A percentile compares a stretch with the other conserved stretches of the same genome.
phyloP scores from a whole-genome alignment of 1,140 invertebrate species.

The Ceratina australensis region DNA sequence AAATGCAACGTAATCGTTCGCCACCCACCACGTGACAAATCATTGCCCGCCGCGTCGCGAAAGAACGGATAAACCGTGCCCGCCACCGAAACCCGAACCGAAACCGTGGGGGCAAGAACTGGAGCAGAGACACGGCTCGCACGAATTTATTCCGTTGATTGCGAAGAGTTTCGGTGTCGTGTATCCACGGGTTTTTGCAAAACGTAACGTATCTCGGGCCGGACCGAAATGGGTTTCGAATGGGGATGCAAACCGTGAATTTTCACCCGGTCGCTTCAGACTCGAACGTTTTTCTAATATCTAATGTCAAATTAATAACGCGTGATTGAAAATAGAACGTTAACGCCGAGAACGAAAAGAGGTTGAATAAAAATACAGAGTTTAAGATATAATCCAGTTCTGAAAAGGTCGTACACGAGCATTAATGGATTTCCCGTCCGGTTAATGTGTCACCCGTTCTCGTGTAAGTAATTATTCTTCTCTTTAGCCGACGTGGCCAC shows the following conservation, averaged over 20 bases:
- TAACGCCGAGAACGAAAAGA: neutral
- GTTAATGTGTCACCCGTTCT: neutral
- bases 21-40: conserved; percentile 78
- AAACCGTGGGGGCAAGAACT: conserved; percentile 28
- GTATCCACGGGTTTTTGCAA: neutral
- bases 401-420: neutral
- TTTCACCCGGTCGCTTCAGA: neutral
- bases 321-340: too few species aligned
- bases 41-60: conserved; percentile 66
- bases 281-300: neutral
- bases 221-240: neutral
- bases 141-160: conserved; percentile 24
- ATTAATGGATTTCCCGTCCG: conserved; percentile 20
- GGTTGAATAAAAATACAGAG: too few species aligned
- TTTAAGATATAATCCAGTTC: too few species aligned
- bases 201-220: neutral
- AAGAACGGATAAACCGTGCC: conserved; percentile 70
- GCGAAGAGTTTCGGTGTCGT: neutral
- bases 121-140: conserved; percentile 12
- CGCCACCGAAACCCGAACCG: conserved; percentile 53
- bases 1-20: conserved; percentile 77
- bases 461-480: conserved; percentile 27
- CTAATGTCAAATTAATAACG: too few species aligned
- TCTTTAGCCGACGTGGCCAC: neutral
- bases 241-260: neutral